Conservation (phyloP, 2,888 invertebrate species). For the Idaea dimidiata region DNA sequence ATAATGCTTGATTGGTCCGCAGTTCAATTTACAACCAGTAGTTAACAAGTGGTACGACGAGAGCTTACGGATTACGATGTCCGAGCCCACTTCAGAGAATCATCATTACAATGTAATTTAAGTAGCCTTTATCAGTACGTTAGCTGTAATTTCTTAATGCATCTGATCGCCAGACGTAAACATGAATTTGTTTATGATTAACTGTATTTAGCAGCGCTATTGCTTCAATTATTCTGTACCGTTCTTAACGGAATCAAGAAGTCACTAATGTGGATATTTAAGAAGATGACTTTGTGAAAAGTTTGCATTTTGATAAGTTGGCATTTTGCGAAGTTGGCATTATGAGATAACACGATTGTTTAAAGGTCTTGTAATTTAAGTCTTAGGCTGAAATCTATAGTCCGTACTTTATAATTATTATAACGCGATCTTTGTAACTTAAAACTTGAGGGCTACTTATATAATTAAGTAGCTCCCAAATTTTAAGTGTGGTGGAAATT, state of each 20-base stretch:
- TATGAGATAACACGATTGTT: no score
- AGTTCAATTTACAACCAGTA: neutral
- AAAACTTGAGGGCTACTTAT: no score
- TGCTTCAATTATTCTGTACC: neutral
- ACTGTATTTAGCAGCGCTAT: neutral
- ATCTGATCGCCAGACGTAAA: neutral
- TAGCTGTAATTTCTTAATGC: neutral
- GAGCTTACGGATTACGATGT: neutral
- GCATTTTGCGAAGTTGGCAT: no score
- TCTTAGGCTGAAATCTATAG: no score
- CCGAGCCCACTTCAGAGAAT: neutral
- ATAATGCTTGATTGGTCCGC: neutral
- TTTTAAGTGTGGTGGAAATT: no score
- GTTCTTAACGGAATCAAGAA: neutral
- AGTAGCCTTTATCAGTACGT: neutral
- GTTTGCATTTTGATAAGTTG: no score
- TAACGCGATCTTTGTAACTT: no score
- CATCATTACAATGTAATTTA: neutral
- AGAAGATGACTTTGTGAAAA: no score
- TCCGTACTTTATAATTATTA: no score
- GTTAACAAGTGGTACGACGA: conserved; percentile 7
- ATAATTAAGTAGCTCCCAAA: no score
- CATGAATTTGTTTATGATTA: neutral
- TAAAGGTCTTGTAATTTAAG: no score
- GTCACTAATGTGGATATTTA: neutral